Conservation (phyloP, 2,888 invertebrate species). For the Brachylomia viminalis region DNA sequence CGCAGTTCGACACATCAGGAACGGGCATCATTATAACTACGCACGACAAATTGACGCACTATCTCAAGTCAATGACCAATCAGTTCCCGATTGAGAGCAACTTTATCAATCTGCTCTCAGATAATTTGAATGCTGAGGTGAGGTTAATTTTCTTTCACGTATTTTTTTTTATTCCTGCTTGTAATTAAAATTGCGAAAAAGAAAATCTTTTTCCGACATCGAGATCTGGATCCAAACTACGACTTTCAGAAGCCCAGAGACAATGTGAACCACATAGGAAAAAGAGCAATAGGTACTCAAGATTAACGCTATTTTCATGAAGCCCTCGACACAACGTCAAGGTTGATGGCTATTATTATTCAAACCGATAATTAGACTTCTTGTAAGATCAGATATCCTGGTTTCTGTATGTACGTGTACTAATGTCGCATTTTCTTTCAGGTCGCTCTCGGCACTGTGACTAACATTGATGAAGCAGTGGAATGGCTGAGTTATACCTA, state of each 20-base stretch:
- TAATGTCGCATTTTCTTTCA: constrained; percentile 75
- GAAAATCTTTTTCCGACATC: not conserved
- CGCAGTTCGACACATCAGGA: constrained; percentile 98
- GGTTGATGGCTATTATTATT: not conserved
- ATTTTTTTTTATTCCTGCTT: not conserved
- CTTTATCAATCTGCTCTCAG: constrained; percentile 97
- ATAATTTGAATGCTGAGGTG: constrained; percentile 99
- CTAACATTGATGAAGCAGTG: constrained; percentile 98
- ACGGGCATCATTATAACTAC: constrained; percentile 98
- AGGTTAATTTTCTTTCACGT: constrained; percentile 26
- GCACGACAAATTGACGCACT: constrained; percentile 97
- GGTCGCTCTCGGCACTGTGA: constrained; percentile 98
- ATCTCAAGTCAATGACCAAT: constrained; percentile 97
- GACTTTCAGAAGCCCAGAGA: not conserved
- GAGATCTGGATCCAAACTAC: not conserved
- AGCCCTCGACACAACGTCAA: no score
- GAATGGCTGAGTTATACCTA: constrained; percentile 99
- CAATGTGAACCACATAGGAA: not conserved
- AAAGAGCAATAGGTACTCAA: not conserved
- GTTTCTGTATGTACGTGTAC: not conserved
- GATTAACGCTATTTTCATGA: not conserved
- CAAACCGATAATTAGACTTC: not conserved
- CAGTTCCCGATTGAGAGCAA: constrained; percentile 99
- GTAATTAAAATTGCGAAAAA: not conserved
- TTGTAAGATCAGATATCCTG: not conserved